Evolutionary conservation across 2,888 invertebrate genomes (phyloP).

Genomic region (Mimas tiliae): DNA sequence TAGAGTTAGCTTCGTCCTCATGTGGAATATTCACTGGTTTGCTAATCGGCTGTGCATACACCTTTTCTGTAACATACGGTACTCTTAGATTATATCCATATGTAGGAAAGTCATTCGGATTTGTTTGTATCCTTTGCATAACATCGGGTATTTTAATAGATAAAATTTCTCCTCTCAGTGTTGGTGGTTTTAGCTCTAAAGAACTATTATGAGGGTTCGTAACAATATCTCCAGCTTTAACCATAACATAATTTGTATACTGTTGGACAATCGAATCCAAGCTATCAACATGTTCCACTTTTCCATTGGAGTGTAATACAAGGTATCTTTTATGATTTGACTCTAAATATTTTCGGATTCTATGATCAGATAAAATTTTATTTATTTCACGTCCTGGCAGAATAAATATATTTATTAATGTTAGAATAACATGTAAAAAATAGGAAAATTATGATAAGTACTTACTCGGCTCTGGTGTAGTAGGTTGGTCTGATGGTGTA

Average conservation of each 20-base stretch:
- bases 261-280: slow-evolving; percentile 42
- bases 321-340: slow-evolving; percentile 45
- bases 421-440: neutral
- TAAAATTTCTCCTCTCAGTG: neutral
- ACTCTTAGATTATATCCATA: slow-evolving; percentile 19
- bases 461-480: neutral
- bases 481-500: neutral
- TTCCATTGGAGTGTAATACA: slow-evolving; percentile 57
- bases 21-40: neutral
- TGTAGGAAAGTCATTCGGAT: neutral
- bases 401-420: neutral
- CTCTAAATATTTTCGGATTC: slow-evolving; percentile 36
- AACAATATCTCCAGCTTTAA: slow-evolving; percentile 37
- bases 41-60: slow-evolving; percentile 10
- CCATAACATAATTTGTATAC: slow-evolving; percentile 46
- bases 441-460: neutral
- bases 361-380: slow-evolving; percentile 24
- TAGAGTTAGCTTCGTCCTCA: neutral
- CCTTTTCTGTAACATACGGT: slow-evolving; percentile 13
- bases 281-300: slow-evolving; percentile 51
- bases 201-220: slow-evolving; percentile 11
- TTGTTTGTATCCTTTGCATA: neutral
- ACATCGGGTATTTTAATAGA: neutral
- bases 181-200: neutral
- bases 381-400: slow-evolving; percentile 25